These are phyloP conservation scores for Cantharis rufa DNA, from an alignment of 2,888 invertebrate species.

Conservation along the genomic window DNA sequence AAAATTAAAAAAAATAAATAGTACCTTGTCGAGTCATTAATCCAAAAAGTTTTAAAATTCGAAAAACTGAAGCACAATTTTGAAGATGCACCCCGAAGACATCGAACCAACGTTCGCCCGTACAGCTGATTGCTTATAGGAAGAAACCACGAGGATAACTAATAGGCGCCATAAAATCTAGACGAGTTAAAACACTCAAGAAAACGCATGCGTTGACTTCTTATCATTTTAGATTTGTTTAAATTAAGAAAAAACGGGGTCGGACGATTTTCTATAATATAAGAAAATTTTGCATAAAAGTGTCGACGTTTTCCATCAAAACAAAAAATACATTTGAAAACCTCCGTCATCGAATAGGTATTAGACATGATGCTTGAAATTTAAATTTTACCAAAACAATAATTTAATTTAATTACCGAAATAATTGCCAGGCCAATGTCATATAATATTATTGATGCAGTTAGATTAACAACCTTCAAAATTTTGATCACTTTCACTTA, in stretches of 20 bases:
- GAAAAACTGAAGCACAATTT: not conserved
- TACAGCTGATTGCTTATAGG: not conserved
- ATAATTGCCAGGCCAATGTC: not conserved
- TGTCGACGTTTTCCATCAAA: not conserved
- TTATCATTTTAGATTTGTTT: constrained; percentile 22
- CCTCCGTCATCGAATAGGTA: too few species aligned
- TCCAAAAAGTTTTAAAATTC: not conserved
- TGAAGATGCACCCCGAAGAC: not conserved
- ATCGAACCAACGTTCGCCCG: not conserved
- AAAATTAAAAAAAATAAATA: not conserved
- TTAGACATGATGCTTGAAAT: not conserved
- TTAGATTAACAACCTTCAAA: not conserved
- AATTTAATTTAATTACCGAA: not conserved
- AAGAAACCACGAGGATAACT: not conserved
- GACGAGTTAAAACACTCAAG: not conserved
- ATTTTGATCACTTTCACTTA: not conserved
- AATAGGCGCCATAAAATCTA: not conserved
- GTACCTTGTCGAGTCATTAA: not conserved
- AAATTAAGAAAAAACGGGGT: constrained; percentile 13
- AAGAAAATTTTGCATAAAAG: not conserved
- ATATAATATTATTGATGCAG: too few species aligned
- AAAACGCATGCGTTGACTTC: constrained; percentile 18
- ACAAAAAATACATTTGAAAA: not conserved
- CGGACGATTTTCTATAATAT: not conserved
- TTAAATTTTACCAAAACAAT: not conserved